Percentiles rank a stretch among this genome's conserved stretches.
Conservation (phyloP, 2,888 invertebrate genomes). For the Tuberolachnus salignus region DNA sequence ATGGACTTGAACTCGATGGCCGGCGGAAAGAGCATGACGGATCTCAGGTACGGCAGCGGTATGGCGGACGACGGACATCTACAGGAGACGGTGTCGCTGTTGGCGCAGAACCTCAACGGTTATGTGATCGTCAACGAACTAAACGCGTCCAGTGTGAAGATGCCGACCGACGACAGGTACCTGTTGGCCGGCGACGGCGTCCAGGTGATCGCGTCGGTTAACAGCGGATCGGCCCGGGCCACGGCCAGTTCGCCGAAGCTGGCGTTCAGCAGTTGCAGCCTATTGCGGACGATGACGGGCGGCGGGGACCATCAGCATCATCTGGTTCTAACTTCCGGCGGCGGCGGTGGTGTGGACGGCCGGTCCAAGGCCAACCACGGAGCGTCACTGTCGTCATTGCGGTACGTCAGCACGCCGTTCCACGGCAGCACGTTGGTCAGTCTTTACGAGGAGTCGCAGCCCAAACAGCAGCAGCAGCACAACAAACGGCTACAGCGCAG, state of each 20-base stretch:
- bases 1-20: conserved; percentile 6
- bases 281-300: conserved; percentile 57
- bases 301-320: conserved; percentile 34
- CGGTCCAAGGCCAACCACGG: conserved; percentile 62
- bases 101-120: conserved; percentile 50
- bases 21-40: conserved; percentile 36
- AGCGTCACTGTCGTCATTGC: conserved; percentile 81
- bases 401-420: conserved; percentile 83
- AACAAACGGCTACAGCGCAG: conserved; percentile 61
- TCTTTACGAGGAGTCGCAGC: conserved; percentile 60
- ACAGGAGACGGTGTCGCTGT: conserved; percentile 44
- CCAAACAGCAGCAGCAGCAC: conserved; percentile 59
- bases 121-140: conserved; percentile 50
- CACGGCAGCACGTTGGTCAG: conserved; percentile 76
- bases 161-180: conserved; percentile 43
- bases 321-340: not conserved
- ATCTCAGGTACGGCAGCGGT: conserved; percentile 1
- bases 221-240: conserved; percentile 3
- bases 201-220: conserved; percentile 16
- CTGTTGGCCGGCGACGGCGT: conserved; percentile 25
- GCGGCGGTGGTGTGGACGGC: conserved; percentile 56
- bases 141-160: conserved; percentile 51
- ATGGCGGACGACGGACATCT: not conserved
- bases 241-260: conserved; percentile 12
- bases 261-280: conserved; percentile 44